A percentile compares a stretch with the other conserved stretches of the same genome.
Conservation (phyloP, 1,140 invertebrate species). For the Drosophila serrata region DNA sequence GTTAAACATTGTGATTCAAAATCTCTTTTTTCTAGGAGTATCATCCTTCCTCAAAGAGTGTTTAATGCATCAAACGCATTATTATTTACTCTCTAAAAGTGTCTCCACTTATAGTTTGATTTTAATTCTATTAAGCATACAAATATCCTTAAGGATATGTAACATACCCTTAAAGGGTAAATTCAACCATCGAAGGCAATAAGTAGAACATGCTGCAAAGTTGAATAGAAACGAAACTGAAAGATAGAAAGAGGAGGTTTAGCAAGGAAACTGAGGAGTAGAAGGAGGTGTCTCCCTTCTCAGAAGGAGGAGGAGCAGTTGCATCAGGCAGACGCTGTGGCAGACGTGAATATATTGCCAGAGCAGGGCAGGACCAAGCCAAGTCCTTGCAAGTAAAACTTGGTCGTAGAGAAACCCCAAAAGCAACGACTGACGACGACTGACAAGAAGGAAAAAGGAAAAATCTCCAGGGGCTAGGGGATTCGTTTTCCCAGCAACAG, state of each 20-base stretch:
- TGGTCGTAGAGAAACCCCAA: conserved; percentile 42
- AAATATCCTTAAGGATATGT: neutral
- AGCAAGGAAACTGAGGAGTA: conserved; percentile 25
- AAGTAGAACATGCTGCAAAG: conserved; percentile 42
- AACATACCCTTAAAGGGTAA: conserved; percentile 1
- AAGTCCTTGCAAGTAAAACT: conserved; percentile 16
- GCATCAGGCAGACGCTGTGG: conserved; percentile 67
- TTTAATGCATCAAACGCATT: neutral
- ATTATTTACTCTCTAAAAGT: neutral
- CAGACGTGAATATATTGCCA: conserved; percentile 78
- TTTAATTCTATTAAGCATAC: neutral
- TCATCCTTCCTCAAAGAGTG: too few relatives aligned
- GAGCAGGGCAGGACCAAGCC: conserved; percentile 18
- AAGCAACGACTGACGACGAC: conserved; percentile 35
- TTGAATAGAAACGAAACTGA: conserved; percentile 53
- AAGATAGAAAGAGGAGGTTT: conserved; percentile 16
- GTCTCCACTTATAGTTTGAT: neutral
- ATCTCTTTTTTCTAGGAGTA: too few relatives aligned
- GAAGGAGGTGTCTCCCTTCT: neutral
- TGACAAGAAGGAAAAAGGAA: conserved; percentile 26
- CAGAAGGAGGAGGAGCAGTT: neutral
- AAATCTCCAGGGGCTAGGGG: neutral
- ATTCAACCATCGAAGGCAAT: conserved; percentile 15
- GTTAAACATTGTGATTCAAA: too few relatives aligned
- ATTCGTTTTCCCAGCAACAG: conserved; percentile 34